Evolutionary conservation across 2,113 vertebrate genomes (phyloP).

Genomic region (Nymphicus hollandicus): DNA sequence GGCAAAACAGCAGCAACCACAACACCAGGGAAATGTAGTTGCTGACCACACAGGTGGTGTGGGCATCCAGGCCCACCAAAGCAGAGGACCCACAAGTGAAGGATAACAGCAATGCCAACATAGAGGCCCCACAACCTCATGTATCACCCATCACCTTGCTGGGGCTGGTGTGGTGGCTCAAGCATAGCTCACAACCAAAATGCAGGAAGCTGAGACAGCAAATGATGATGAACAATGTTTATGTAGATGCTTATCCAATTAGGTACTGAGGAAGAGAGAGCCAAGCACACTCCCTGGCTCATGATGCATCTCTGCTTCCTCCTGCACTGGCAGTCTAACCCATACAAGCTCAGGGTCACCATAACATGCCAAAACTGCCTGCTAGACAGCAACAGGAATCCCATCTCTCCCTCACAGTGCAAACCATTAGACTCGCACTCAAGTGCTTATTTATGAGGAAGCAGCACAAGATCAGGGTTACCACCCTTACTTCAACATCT

Average conservation of each 20-base stretch:
- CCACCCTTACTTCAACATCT: neutral
- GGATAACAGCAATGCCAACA: neutral
- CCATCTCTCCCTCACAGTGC: neutral
- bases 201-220: rapidly evolving
- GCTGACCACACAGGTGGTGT: neutral
- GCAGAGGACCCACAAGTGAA: neutral
- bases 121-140: neutral
- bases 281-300: neutral
- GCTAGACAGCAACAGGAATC: neutral
- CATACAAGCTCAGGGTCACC: neutral
- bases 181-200: neutral
- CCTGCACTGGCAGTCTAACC: neutral
- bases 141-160: neutral
- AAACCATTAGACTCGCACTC: neutral
- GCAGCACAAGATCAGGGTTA: neutral
- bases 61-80: neutral
- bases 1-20: neutral
- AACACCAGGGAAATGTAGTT: neutral
- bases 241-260: neutral
- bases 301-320: neutral
- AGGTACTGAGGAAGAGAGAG: neutral
- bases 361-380: neutral
- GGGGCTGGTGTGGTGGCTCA: neutral
- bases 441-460: neutral
- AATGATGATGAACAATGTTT: neutral